A percentile compares a stretch with the other conserved stretches of the same genome.
phyloP scores from a whole-genome alignment of 2,113 vertebrate species.

The Antechinus flavipes region DNA sequence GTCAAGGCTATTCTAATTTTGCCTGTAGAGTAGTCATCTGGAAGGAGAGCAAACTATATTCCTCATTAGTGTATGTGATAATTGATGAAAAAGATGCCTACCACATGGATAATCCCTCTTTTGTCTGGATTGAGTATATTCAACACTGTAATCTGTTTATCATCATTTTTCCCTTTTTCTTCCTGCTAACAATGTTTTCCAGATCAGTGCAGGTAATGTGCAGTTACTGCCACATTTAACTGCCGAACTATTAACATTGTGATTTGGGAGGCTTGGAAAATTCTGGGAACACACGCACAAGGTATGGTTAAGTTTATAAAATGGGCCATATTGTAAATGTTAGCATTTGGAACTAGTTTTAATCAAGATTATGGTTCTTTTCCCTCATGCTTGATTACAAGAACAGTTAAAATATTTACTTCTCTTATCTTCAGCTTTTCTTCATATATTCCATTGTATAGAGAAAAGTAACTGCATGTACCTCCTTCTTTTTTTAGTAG shows the following conservation, averaged over 20 bases:
- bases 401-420: slow-evolving; percentile 39
- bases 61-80: background rate
- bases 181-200: slow-evolving; percentile 25
- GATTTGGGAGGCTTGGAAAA: background rate
- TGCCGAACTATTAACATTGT: background rate
- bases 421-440: slow-evolving; percentile 24
- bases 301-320: background rate
- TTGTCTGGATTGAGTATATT: background rate
- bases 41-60: slow-evolving; percentile 10
- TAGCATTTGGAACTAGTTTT: background rate
- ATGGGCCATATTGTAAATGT: slow-evolving; percentile 1
- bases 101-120: background rate
- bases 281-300: background rate
- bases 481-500: background rate
- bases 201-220: background rate
- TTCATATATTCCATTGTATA: background rate
- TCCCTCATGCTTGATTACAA: background rate
- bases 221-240: background rate
- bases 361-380: slow-evolving; percentile 19
- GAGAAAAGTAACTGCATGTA: background rate
- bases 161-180: background rate
- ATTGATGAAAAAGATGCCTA: background rate
- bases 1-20: background rate
- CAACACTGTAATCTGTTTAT: background rate
- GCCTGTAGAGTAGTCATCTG: background rate